These are phyloP conservation scores for Gobiocypris rarus DNA, from an alignment of 2,113 vertebrate species.

Conservation along the genomic window DNA sequence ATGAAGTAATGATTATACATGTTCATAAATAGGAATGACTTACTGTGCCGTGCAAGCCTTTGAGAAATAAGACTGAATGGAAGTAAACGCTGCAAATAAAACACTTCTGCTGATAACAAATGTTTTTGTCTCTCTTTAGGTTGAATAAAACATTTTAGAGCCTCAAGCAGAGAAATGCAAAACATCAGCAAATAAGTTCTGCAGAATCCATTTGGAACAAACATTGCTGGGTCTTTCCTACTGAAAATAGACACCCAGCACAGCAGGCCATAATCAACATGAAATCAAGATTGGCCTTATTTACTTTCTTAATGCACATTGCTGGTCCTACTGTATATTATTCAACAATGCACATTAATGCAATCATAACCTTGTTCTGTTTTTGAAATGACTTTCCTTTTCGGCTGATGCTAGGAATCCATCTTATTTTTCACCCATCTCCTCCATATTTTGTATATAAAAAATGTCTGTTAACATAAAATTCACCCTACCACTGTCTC, in stretches of 20 bases:
- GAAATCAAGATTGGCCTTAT: neutral
- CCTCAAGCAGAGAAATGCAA: neutral
- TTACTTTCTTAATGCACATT: neutral
- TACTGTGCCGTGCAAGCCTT: neutral
- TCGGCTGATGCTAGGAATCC: neutral
- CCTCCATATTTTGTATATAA: no score
- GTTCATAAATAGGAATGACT: neutral
- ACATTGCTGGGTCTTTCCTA: neutral
- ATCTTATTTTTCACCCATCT: neutral
- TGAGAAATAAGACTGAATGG: neutral
- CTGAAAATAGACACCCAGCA: neutral
- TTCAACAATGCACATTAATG: neutral
- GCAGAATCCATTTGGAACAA: neutral
- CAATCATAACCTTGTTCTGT: neutral
- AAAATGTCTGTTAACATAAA: no score
- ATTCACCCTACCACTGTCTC: neutral
- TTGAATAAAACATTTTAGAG: neutral
- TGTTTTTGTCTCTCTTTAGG: neutral
- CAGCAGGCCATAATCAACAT: neutral
- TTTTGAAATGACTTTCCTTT: neutral
- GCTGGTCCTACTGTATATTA: neutral
- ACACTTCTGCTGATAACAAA: neutral
- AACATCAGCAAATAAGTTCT: neutral
- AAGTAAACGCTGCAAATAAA: constrained; percentile 3
- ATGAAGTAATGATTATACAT: constrained; percentile 1